These are phyloP conservation scores for Sebastolobus altivelis DNA, from an alignment of 2,797 vertebrate species.

Conservation along the genomic window DNA sequence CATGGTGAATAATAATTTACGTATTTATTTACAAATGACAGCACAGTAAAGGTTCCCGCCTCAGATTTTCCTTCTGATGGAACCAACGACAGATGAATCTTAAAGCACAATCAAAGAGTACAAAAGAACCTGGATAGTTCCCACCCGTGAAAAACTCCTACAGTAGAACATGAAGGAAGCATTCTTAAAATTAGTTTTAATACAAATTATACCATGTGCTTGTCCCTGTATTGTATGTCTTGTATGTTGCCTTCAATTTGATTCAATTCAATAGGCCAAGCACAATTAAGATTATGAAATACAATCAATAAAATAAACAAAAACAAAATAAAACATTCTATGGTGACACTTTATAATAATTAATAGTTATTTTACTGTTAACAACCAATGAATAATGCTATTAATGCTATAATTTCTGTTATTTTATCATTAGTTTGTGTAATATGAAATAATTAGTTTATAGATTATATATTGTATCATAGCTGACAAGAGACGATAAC, in stretches of 20 bases:
- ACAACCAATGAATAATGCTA: too few species aligned
- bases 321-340: too few species aligned
- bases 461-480: too few species aligned
- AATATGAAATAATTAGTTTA: too few species aligned
- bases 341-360: too few species aligned
- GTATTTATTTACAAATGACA: background rate
- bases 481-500: too few species aligned
- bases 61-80: background rate
- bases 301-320: too few species aligned
- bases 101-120: slow-evolving; percentile 48
- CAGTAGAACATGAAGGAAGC: background rate
- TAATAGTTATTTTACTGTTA: too few species aligned
- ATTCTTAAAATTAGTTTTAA: background rate
- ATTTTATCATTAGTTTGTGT: too few species aligned
- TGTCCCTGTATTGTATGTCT: background rate
- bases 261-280: too few species aligned
- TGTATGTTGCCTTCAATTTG: background rate
- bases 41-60: background rate
- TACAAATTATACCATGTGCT: background rate
- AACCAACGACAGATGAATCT: background rate
- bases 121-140: slow-evolving; percentile 16
- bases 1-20: accelerated
- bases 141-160: background rate
- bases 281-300: too few species aligned
- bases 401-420: too few species aligned